Conservation (phyloP, 2,113 vertebrate genomes). For the Gavialis gangeticus region DNA sequence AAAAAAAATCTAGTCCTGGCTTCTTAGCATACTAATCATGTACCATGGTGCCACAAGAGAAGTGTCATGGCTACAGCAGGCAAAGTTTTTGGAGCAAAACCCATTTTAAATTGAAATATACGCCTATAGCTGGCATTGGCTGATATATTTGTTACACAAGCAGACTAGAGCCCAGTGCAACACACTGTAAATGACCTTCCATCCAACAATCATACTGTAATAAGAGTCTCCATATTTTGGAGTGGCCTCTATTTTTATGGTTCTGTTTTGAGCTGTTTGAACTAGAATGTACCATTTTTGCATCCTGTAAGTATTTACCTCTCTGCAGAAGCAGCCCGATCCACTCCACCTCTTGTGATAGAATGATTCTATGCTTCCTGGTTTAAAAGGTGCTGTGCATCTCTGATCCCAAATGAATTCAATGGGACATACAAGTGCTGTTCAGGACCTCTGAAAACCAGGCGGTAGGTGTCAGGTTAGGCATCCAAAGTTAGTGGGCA, state of each 20-base stretch:
- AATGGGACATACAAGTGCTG: neutral
- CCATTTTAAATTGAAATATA: neutral
- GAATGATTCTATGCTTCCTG: too few relatives aligned
- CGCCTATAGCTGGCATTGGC: neutral
- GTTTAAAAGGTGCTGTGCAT: too few relatives aligned
- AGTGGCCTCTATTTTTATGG: neutral
- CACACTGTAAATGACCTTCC: constrained; percentile 37
- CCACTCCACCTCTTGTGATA: too few relatives aligned
- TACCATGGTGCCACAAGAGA: neutral
- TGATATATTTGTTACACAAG: constrained; percentile 17
- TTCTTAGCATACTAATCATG: neutral
- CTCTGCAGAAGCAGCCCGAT: too few relatives aligned
- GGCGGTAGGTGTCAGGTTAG: neutral
- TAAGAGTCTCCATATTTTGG: constrained; percentile 26
- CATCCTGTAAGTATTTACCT: too few relatives aligned
- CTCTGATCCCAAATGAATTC: neutral
- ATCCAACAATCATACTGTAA: constrained; percentile 17
- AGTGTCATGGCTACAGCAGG: neutral
- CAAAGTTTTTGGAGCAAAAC: constrained; percentile 13
- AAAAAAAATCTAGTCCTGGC: neutral
- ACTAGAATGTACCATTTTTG: too few relatives aligned
- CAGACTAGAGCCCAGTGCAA: neutral
- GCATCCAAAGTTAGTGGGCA: neutral
- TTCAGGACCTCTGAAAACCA: too few relatives aligned
- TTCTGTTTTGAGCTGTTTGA: too few relatives aligned